phyloP scores from a whole-genome alignment of 2,888 invertebrate genomes.

The Endotricha flammealis region DNA sequence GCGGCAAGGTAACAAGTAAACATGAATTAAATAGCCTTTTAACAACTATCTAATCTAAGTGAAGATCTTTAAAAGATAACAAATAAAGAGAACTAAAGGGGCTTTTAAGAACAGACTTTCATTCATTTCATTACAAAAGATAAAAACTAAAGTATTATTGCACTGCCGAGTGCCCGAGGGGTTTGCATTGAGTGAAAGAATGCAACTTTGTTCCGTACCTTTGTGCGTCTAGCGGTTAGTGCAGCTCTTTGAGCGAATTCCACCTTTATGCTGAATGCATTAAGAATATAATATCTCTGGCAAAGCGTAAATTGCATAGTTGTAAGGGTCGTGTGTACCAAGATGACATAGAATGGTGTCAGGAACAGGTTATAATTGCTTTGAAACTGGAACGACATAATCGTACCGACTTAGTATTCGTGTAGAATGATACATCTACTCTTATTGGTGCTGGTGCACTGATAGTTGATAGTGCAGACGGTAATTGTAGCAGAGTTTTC shows the following conservation, averaged over 20 bases:
- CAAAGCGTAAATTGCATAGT: slow-evolving; percentile 9
- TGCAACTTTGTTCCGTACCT: slow-evolving; percentile 31
- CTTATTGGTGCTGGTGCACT: background rate
- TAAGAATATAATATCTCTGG: slow-evolving; percentile 5
- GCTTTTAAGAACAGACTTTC: slow-evolving; percentile 34
- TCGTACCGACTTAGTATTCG: no score
- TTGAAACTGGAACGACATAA: slow-evolving; percentile 32
- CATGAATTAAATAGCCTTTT: no score
- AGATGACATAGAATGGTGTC: slow-evolving; percentile 30
- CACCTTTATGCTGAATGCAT: slow-evolving; percentile 1
- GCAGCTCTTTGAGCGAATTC: slow-evolving; percentile 4
- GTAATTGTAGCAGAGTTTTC: no score
- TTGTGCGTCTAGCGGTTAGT: background rate
- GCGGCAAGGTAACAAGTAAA: no score
- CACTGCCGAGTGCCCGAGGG: slow-evolving; percentile 18
- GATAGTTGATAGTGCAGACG: no score
- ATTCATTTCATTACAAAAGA: slow-evolving; percentile 34
- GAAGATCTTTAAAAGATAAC: slow-evolving; percentile 5
- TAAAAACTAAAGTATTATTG: slow-evolving; percentile 23
- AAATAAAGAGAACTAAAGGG: slow-evolving; percentile 9
- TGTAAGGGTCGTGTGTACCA: slow-evolving; percentile 13
- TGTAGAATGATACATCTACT: no score
- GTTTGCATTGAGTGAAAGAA: slow-evolving; percentile 31
- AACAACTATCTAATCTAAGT: no score
- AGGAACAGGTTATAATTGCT: slow-evolving; percentile 37